Percentiles rank a stretch among this genome's conserved stretches.
These are phyloP conservation scores for Andrena bicolor DNA, from an alignment of 2,888 invertebrate species.

Conservation along the genomic window DNA sequence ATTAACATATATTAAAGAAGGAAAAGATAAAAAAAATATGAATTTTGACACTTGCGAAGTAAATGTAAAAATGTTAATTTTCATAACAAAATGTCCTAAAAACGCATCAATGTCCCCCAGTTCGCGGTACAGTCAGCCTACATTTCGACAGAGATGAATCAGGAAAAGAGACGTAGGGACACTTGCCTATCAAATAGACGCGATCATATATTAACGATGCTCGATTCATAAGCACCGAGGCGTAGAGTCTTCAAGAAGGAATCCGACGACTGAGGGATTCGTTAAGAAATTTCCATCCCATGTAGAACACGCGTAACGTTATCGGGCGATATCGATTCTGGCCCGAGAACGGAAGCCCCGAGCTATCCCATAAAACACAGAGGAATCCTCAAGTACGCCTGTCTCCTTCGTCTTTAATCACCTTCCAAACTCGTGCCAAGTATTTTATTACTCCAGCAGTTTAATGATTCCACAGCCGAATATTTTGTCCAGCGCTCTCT, in stretches of 20 bases:
- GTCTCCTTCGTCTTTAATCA: neutral
- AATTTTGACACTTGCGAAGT: no score
- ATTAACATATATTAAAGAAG: no score
- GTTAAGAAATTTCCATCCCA: neutral
- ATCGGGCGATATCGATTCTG: slow-evolving; percentile 5
- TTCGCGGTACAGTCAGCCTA: no score
- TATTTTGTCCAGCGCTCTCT: neutral
- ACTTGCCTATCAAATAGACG: neutral
- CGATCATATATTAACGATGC: slow-evolving; percentile 34
- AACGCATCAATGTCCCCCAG: no score
- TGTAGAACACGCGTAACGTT: slow-evolving; percentile 13
- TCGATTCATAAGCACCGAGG: slow-evolving; percentile 35
- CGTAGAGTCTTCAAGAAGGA: neutral
- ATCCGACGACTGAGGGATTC: slow-evolving; percentile 3
- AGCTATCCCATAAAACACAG: slow-evolving; percentile 9
- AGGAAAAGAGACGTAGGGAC: slow-evolving; percentile 3
- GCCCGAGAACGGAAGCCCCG: slow-evolving; percentile 7
- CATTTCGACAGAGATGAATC: neutral
- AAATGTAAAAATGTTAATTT: no score
- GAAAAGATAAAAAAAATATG: no score
- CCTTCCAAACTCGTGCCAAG: neutral
- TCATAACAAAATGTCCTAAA: no score
- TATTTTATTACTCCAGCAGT: neutral
- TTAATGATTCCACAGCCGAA: neutral
- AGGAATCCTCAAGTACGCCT: neutral